A percentile compares a stretch with the other conserved stretches of the same genome.
These are phyloP conservation scores for Harmothoe impar DNA, from an alignment of 2,888 invertebrate genomes.

Conservation along the genomic window DNA sequence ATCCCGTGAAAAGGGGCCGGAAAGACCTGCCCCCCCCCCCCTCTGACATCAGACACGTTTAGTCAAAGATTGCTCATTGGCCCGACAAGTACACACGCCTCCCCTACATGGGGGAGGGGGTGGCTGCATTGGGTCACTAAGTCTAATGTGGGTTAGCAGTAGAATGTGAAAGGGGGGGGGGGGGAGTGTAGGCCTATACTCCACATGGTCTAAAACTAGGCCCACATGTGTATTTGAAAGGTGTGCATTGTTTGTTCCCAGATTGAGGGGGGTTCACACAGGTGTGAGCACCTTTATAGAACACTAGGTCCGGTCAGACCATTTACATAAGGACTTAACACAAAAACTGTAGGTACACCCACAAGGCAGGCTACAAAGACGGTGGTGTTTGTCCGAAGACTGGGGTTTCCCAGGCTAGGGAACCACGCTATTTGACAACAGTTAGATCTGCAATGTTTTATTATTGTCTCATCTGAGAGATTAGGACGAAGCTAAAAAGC, in stretches of 20 bases:
- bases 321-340: slow-evolving; percentile 1
- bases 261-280: slow-evolving; percentile 4
- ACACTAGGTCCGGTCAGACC: not conserved
- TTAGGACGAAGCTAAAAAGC: too few species aligned
- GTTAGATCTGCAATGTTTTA: too few species aligned
- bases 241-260: slow-evolving; percentile 29
- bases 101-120: not conserved
- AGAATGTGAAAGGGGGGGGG: not conserved
- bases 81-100: not conserved
- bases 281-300: not conserved
- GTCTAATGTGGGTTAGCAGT: not conserved
- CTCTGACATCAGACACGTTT: slow-evolving; percentile 41
- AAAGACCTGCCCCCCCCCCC: slow-evolving; percentile 8
- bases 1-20: not conserved
- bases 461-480: too few species aligned
- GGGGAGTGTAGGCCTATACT: too few species aligned
- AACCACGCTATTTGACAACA: too few species aligned
- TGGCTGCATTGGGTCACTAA: not conserved
- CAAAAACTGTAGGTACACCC: not conserved
- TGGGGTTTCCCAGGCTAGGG: too few species aligned
- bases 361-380: not conserved
- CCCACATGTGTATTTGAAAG: not conserved
- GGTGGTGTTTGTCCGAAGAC: not conserved
- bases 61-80: slow-evolving; percentile 34
- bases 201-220: too few species aligned